These are phyloP conservation scores for Pluvianellus socialis DNA, from an alignment of 2,113 vertebrate genomes.

Conservation along the genomic window DNA sequence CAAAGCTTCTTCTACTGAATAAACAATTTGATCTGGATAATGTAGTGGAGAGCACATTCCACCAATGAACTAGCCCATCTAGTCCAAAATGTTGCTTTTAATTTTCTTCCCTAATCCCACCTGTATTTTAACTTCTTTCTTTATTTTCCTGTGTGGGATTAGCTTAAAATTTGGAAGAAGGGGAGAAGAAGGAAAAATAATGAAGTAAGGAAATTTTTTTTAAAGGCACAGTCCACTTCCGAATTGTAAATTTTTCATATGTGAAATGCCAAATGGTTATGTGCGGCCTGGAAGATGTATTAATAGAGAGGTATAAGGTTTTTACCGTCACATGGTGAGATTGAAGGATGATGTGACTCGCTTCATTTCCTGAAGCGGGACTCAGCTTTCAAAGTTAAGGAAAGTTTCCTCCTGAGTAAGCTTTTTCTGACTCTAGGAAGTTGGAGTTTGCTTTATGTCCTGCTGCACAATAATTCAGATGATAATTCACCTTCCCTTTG, in stretches of 20 bases:
- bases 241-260: not conserved
- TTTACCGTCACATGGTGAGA: conserved; percentile 35
- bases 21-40: conserved; percentile 69
- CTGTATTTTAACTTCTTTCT: conserved; percentile 43
- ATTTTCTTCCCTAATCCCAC: conserved; percentile 57
- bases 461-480: conserved; percentile 40
- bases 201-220: not conserved
- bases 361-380: conserved; percentile 48
- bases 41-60: conserved; percentile 65
- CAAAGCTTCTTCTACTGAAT: conserved; percentile 66
- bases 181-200: not conserved
- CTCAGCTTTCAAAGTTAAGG: conserved; percentile 47
- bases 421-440: conserved; percentile 47
- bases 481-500: conserved; percentile 43
- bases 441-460: conserved; percentile 49
- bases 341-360: conserved; percentile 63
- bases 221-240: not conserved
- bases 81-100: conserved; percentile 41
- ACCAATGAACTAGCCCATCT: conserved; percentile 32
- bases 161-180: conserved; percentile 21
- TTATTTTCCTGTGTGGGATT: conserved; percentile 30
- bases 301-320: conserved; percentile 23
- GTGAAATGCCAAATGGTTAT: conserved; percentile 2
- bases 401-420: conserved; percentile 54
- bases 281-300: conserved; percentile 19